phyloP scores from a whole-genome alignment of 2,797 vertebrate genomes.

The Moxostoma hubbsi region DNA sequence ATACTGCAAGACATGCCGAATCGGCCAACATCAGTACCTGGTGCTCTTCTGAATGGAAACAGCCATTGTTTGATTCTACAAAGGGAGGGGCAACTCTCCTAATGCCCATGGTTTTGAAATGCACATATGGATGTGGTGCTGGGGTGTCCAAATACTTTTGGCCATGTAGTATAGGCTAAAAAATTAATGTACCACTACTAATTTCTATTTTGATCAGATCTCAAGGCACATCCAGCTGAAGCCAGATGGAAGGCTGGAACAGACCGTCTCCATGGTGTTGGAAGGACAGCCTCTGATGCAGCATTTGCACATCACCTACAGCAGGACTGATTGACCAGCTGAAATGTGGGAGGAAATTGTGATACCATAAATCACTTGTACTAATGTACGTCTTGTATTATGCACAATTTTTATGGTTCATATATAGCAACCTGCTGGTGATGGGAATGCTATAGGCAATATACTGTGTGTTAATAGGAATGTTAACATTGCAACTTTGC shows the following conservation, averaged over 20 bases:
- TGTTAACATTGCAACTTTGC: too few species aligned
- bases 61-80: too few species aligned
- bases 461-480: conserved; percentile 6
- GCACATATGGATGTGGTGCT: too few species aligned
- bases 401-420: background rate
- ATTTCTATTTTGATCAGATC: conserved; percentile 75
- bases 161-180: background rate
- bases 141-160: too few species aligned
- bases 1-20: too few species aligned
- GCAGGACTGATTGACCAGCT: conserved; percentile 69
- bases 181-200: background rate
- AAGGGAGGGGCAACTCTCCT: too few species aligned
- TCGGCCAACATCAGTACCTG: too few species aligned
- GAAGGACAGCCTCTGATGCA: conserved; percentile 87
- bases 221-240: conserved; percentile 87
- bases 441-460: background rate
- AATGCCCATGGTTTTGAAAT: too few species aligned
- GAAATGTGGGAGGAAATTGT: background rate
- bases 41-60: too few species aligned
- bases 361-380: background rate
- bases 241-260: conserved; percentile 90
- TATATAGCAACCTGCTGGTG: conserved; percentile 8
- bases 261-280: conserved; percentile 94
- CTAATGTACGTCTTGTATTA: background rate
- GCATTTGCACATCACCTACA: conserved; percentile 90